These are phyloP conservation scores for Acrossocheilus wenchowensis DNA, from an alignment of 2,797 vertebrate genomes.

Conservation along the genomic window DNA sequence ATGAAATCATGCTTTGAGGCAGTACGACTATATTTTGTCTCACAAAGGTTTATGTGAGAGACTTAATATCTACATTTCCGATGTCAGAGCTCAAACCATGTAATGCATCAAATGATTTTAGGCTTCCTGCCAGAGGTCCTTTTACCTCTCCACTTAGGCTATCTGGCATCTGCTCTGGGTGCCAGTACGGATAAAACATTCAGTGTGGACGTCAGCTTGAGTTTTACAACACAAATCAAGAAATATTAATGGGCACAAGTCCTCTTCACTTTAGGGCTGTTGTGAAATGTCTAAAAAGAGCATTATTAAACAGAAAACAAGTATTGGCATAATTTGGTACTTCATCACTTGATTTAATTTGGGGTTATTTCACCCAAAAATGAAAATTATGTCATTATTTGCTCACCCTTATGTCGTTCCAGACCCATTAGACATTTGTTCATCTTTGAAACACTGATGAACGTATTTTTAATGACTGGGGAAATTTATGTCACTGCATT, in stretches of 20 bases:
- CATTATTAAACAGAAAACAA: neutral
- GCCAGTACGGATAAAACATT: neutral
- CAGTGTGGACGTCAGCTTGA: neutral
- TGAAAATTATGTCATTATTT: neutral
- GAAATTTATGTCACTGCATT: neutral
- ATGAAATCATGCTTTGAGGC: neutral
- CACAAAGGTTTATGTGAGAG: slow-evolving; percentile 3
- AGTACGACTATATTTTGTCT: neutral
- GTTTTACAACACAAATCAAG: neutral
- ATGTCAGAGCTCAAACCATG: slow-evolving; percentile 19
- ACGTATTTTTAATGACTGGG: neutral
- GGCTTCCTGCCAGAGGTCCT: slow-evolving; percentile 22
- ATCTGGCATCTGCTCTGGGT: slow-evolving; percentile 12
- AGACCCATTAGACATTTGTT: neutral
- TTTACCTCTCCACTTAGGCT: slow-evolving; percentile 9
- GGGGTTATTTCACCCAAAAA: neutral
- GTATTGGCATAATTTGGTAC: neutral
- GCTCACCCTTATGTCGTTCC: neutral
- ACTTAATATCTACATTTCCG: neutral
- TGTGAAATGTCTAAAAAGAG: neutral
- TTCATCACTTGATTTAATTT: neutral
- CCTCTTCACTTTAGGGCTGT: neutral
- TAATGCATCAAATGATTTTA: slow-evolving; percentile 22
- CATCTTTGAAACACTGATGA: neutral
- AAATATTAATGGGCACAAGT: neutral